Conservation (phyloP, 2,888 invertebrate species). For the Pristionchus maxplancki region DNA sequence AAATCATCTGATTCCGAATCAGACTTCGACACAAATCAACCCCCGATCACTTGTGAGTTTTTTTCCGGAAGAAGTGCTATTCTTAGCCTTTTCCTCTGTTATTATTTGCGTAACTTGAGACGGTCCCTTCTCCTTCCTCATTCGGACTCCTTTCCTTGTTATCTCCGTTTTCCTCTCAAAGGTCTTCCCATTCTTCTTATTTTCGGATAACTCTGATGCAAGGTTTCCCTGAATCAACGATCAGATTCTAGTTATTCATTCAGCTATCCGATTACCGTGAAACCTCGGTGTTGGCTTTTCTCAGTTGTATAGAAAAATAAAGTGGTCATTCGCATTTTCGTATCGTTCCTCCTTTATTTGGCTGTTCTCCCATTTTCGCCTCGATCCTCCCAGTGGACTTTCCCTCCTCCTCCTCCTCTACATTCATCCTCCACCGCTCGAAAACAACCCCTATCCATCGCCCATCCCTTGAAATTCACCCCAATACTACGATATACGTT, state of each 20-base stretch:
- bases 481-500: background rate
- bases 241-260: background rate
- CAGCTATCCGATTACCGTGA: background rate
- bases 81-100: background rate
- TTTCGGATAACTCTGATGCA: background rate
- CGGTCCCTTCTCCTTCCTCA: background rate
- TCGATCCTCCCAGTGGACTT: constrained; percentile 18
- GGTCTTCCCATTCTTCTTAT: background rate
- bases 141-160: constrained; percentile 4
- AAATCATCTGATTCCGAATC: constrained; percentile 39
- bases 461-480: background rate
- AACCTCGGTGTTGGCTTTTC: background rate
- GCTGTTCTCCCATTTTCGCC: constrained; percentile 6
- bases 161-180: background rate
- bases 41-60: constrained; percentile 32
- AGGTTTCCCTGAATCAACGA: background rate
- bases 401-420: constrained; percentile 2
- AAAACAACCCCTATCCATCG: constrained; percentile 24
- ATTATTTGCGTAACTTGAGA: background rate
- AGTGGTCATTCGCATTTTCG: background rate
- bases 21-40: constrained; percentile 22
- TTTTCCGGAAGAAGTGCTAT: background rate
- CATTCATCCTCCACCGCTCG: constrained; percentile 26
- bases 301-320: background rate
- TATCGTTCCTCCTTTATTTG: background rate